Evolutionary conservation across 2,797 vertebrate genomes (phyloP), one percentile per base, ranked within the genome.

Genomic region (Catamblyrhynchus diadema): DNA sequence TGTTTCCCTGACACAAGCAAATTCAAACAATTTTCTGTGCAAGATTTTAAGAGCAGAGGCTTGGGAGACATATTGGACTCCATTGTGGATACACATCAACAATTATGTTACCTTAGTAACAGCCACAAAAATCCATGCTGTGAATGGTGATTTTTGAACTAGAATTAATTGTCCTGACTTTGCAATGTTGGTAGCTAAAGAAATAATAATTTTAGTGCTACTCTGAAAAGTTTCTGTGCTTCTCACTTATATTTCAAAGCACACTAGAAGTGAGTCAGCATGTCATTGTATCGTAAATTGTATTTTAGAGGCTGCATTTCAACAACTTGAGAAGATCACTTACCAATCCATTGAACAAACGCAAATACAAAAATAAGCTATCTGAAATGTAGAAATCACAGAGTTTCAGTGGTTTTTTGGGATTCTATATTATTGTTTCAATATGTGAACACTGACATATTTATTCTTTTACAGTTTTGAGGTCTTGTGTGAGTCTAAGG

Each of bases 1-100:
- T 94, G 19, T 91, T 94, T 93, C 69, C 69, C 37, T 86, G 75
- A 81, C 65, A 77, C 30, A 86, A 73, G 64, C 44, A 88, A 82
- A 85, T 88, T 73, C 48, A 37, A 57, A 62, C 19, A 41, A 57
- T 25, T 77, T 77, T 77, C 22, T 72, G 24, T 69, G 42, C 20
- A 86, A n/a, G 42, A 67, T n/a, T 81, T 88, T 79, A 79, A 81
- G 51, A 86, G 50, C 6, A 16, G 75, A 69, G 24, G 10, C 18
- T 79, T 50, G 70, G 59, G 83, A 79, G 27, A 22, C 12, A 25
- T 86, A 71, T 8, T 66, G 35, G 9, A 41, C 47, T 91, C 69
- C 9, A 0, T 13, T 75, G 24, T 65, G 61, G 6, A 33, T 70
- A 33, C 27, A n/a, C 7, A 54, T 65, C 35, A 56, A 75, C 54